Base-by-base conservation (phyloP, 2,888 invertebrate species). In the Xanthorhoe designata region DNA sequence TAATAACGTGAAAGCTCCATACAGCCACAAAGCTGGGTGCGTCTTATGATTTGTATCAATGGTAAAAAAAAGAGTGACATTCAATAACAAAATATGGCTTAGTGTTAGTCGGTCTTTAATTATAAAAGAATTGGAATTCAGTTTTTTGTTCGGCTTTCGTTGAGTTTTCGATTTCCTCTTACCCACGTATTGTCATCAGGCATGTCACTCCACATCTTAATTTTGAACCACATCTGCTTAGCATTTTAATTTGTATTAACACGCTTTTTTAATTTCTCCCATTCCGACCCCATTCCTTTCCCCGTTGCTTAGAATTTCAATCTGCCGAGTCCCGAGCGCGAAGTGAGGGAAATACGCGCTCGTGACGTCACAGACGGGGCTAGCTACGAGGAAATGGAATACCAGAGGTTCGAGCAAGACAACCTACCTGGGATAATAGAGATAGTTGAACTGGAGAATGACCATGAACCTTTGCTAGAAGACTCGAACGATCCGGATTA, bases 201-300 rank as follows among this genome's bases (percentile, higher is more conserved):
- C 89, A 89, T 89, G 88, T 61, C 67, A 67, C 67, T 24, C 24
- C 86, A 78, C 78, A 68, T 32, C 32, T 32, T 32, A 32, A 32
- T 73, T 76, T 78, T 67, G 77, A 76, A 76, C 78, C 82, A 81
- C 79, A 75, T 77, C 77, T 75, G 87, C 87, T 88, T 87, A 80
- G 82, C 72, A 64, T 84, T 85, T 83, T 84, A 90, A 84, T 88
- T 92, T 92, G 90, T 90, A 93, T 94, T 94, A 94, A 94, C 94
- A 92, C 90, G 92, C 93, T 94, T 94, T 93, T 93, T 94, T 94
- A 90, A 91, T 90, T 92, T 91, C 81, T 86, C 86, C 90, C 86
- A 80, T 76, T 85, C 72, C 89, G 79, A 79, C 84, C 90, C 85
- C 67, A 82, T 87, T 90, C 88, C 88, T 88, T 79, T 81, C 85